Conservation (phyloP, 2,113 vertebrate genomes). For the Nycticebus coucang region DNA sequence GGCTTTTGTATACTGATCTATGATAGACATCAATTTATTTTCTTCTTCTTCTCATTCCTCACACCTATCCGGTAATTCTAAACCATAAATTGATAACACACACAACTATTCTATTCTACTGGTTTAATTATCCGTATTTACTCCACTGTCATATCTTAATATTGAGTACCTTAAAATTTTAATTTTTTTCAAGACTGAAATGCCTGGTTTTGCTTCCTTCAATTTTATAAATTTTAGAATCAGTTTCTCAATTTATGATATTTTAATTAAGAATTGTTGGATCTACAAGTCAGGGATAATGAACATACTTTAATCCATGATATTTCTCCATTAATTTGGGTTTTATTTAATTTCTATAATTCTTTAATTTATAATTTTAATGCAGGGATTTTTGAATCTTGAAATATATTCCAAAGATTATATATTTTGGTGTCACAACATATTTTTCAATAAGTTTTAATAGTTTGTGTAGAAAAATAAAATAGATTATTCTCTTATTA, state of each 20-base stretch:
- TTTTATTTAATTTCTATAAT: neutral
- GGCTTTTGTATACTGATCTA: neutral
- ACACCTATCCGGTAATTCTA: neutral
- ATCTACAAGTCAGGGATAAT: neutral
- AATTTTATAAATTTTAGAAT: neutral
- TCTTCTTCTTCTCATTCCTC: neutral
- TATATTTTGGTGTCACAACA: neutral
- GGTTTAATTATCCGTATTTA: neutral
- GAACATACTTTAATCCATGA: neutral
- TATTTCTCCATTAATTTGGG: neutral
- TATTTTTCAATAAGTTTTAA: neutral
- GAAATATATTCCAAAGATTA: neutral
- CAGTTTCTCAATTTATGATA: neutral
- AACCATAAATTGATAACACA: neutral
- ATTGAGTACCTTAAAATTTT: neutral
- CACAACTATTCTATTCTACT: neutral
- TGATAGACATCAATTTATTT: neutral
- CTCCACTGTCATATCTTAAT: neutral
- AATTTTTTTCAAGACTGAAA: neutral
- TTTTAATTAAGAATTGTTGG: neutral
- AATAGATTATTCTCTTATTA: neutral
- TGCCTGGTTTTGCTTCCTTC: neutral
- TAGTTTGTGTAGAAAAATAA: neutral
- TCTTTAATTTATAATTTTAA: neutral
- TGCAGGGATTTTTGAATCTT: neutral